These are phyloP conservation scores for Platerodrilus igneus DNA, from an alignment of 2,888 invertebrate species.

Conservation along the genomic window DNA sequence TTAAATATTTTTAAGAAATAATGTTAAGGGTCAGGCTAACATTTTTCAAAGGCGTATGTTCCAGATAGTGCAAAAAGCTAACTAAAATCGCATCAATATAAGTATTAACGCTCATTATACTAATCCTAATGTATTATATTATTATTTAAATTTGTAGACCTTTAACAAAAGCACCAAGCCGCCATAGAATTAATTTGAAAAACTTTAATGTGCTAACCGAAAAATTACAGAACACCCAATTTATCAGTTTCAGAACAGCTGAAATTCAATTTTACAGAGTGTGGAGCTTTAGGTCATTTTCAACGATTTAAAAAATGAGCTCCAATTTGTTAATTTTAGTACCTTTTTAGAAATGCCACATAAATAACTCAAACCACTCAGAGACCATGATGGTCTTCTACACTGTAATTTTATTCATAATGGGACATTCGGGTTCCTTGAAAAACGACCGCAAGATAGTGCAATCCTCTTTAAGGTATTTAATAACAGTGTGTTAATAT, in stretches of 20 bases:
- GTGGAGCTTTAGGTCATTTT: slow-evolving; percentile 18
- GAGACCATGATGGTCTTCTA: slow-evolving; percentile 11
- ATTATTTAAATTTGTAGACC: too few species aligned
- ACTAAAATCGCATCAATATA: too few species aligned
- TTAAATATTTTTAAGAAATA: too few species aligned
- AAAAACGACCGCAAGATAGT: slow-evolving; percentile 12
- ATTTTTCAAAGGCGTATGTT: too few species aligned
- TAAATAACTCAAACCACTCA: slow-evolving; percentile 28
- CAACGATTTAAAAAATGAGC: slow-evolving; percentile 22
- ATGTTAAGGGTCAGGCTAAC: too few species aligned
- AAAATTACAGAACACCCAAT: slow-evolving; percentile 32
- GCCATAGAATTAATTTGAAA: slow-evolving; percentile 16
- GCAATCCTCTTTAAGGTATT: slow-evolving; percentile 6
- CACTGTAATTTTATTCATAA: slow-evolving; percentile 15
- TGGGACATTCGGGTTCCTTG: slow-evolving; percentile 8
- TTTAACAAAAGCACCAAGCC: slow-evolving; percentile 9
- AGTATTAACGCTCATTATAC: too few species aligned
- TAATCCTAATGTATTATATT: too few species aligned
- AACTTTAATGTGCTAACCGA: slow-evolving; percentile 28
- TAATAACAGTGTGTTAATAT: slow-evolving; percentile 19
- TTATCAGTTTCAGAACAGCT: slow-evolving; percentile 26
- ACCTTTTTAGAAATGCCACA: slow-evolving; percentile 32
- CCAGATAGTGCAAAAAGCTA: too few species aligned
- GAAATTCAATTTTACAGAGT: slow-evolving; percentile 28
- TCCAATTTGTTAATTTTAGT: slow-evolving; percentile 34